Evolutionary conservation across 2,888 invertebrate species (phyloP).

Genomic region (Drosophila eohydei): DNA sequence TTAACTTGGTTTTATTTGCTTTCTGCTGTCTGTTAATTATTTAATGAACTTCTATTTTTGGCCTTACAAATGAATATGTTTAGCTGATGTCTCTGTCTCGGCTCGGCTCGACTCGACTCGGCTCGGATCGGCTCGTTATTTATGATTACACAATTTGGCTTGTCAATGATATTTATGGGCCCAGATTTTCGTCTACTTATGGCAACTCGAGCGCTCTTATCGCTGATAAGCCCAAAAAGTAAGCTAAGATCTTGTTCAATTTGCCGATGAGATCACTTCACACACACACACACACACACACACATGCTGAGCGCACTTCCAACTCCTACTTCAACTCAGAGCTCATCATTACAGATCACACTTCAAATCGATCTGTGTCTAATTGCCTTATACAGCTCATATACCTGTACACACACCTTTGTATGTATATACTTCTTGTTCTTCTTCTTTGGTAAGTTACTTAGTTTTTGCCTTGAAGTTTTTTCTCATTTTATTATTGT

Average conservation of each 20-base stretch:
- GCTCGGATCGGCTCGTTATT: slow-evolving; percentile 24
- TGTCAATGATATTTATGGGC: slow-evolving; percentile 51
- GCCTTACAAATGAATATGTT: slow-evolving; percentile 55
- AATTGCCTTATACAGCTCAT: slow-evolving; percentile 25
- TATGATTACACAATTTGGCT: slow-evolving; percentile 48
- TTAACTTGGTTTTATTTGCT: slow-evolving; percentile 34
- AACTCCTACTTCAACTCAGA: slow-evolving; percentile 1
- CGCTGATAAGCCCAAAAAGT: slow-evolving; percentile 42
- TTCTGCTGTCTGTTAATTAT: slow-evolving; percentile 44
- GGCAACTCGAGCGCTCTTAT: slow-evolving; percentile 26
- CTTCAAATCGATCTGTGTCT: slow-evolving; percentile 49
- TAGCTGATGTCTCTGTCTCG: slow-evolving; percentile 14
- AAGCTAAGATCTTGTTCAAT: slow-evolving; percentile 1
- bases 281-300: background rate
- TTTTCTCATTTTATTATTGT: slow-evolving; percentile 7
- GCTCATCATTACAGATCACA: slow-evolving; percentile 26
- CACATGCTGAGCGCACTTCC: background rate
- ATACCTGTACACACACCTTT: background rate
- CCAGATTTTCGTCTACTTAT: slow-evolving; percentile 52
- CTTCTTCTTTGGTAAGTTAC: slow-evolving; percentile 31
- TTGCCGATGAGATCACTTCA: slow-evolving; percentile 49
- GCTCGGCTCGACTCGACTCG: background rate
- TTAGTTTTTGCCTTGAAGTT: slow-evolving; percentile 19
- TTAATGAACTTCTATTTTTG: slow-evolving; percentile 65
- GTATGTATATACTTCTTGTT: background rate